phyloP scores from a whole-genome alignment of 2,797 vertebrate species.

The Galago senegalensis region DNA sequence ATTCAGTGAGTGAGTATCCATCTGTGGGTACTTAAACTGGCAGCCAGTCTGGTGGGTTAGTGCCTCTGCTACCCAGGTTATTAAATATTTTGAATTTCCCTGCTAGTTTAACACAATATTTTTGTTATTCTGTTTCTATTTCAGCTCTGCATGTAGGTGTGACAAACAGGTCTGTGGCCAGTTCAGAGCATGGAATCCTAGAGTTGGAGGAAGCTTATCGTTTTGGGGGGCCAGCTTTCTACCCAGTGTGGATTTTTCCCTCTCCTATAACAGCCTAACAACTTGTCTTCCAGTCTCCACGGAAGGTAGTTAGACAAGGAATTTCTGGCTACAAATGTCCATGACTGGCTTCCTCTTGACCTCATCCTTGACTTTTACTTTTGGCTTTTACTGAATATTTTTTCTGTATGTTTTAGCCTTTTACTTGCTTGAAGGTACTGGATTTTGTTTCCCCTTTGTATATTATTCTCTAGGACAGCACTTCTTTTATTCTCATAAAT shows the following conservation, averaged over 20 bases:
- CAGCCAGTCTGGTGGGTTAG: neutral
- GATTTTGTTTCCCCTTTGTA: neutral
- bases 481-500: neutral
- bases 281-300: neutral
- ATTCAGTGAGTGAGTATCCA: neutral
- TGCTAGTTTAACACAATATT: neutral
- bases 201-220: neutral
- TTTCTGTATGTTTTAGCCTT: neutral
- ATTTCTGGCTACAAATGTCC: neutral
- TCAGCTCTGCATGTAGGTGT: neutral
- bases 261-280: neutral
- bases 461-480: neutral
- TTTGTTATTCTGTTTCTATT: conserved; percentile 37
- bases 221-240: neutral
- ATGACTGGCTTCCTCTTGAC: neutral
- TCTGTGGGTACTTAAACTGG: neutral
- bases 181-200: neutral
- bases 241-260: neutral
- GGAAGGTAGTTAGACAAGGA: neutral
- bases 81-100: conserved; percentile 1
- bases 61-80: neutral
- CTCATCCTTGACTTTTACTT: neutral
- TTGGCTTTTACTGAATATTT: neutral
- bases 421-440: neutral
- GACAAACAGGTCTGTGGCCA: neutral